Evolutionary conservation across 2,113 vertebrate species (phyloP).

Genomic region (Psammodynastes pulverulentus): DNA sequence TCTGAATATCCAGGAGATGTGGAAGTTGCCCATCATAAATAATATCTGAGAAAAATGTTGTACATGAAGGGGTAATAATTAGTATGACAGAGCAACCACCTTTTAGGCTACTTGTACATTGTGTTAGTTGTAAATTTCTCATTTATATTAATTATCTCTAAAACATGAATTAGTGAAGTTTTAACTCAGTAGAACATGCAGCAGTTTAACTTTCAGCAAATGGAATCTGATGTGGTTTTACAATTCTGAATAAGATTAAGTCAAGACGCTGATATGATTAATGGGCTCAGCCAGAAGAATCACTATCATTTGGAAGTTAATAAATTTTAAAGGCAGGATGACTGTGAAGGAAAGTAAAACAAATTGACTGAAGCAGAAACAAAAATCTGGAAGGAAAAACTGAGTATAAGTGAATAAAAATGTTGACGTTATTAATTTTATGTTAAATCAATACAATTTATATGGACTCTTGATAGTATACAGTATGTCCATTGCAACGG

Average conservation of each 20-base stretch:
- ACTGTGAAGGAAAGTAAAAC: conserved; percentile 24
- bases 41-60: conserved; percentile 10
- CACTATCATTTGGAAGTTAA: conserved; percentile 37
- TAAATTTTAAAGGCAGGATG: conserved; percentile 38
- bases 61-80: conserved; percentile 27
- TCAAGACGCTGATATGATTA: conserved; percentile 48
- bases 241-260: conserved; percentile 22
- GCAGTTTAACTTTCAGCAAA: conserved; percentile 29
- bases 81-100: neutral
- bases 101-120: neutral
- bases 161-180: neutral
- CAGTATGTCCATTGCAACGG: neutral
- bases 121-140: neutral
- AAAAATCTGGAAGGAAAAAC: neutral
- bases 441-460: neutral
- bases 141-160: neutral
- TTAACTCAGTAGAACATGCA: neutral
- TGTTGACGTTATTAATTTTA: neutral
- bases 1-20: conserved; percentile 14
- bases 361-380: neutral
- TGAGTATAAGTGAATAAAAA: neutral
- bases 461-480: neutral
- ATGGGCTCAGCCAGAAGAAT: conserved; percentile 27
- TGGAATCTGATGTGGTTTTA: conserved; percentile 17
- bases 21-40: neutral